Conservation (phyloP, 2,113 vertebrate species). For the Gallinago jamesoni region DNA sequence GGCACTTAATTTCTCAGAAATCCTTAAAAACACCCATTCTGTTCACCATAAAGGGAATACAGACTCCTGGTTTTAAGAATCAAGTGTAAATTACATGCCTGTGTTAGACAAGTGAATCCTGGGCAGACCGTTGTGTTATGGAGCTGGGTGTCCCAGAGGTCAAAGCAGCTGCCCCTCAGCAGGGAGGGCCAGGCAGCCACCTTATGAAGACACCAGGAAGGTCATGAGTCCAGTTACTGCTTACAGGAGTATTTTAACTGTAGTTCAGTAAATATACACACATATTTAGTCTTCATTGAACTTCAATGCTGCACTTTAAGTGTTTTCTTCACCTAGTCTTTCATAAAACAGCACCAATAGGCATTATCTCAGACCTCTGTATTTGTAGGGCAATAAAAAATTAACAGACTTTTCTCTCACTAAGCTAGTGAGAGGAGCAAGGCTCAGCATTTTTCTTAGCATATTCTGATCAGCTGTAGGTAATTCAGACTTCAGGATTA, state of each 20-base stretch:
- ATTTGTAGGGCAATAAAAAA: background rate
- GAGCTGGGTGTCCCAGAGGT: too few species aligned
- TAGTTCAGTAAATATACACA: background rate
- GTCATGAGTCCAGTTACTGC: background rate
- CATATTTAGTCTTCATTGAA: background rate
- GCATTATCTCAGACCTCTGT: background rate
- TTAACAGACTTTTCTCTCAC: background rate
- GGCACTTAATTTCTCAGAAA: background rate
- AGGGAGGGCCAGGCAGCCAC: background rate
- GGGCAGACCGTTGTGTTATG: background rate
- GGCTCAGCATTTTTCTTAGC: background rate
- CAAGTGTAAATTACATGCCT: background rate
- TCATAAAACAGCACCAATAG: background rate
- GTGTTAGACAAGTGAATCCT: background rate
- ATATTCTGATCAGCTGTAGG: background rate
- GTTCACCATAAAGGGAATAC: background rate
- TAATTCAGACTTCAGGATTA: background rate
- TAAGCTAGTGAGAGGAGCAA: background rate
- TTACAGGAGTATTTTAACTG: background rate
- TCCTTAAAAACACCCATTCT: background rate
- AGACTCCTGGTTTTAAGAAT: background rate
- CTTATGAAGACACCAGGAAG: background rate
- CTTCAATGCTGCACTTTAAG: background rate
- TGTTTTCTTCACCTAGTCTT: background rate
- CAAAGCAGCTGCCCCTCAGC: background rate